A percentile compares a stretch with the other conserved stretches of the same genome.
Evolutionary conservation across 2,888 invertebrate species (phyloP).

Genomic region (Neoitamus cyanurus): DNA sequence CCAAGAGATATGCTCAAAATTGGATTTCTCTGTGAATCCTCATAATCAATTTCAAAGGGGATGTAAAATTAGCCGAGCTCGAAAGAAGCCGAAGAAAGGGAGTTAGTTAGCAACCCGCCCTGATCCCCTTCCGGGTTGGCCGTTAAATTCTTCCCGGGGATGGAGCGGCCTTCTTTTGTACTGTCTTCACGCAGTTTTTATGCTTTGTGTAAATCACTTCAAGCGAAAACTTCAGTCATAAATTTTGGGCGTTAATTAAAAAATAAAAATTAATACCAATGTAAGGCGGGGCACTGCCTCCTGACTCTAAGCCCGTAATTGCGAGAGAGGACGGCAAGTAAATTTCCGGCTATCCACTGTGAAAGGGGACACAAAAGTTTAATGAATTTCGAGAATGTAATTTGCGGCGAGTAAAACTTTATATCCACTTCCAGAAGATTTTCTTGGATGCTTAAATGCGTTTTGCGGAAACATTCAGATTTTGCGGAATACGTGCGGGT

Average conservation of each 20-base stretch:
- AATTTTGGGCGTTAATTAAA: constrained; percentile 1
- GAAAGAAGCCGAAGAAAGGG: neutral
- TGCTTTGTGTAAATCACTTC: neutral
- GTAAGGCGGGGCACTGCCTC: neutral
- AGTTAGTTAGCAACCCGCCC: constrained; percentile 13
- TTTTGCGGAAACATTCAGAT: neutral
- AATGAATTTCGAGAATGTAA: constrained; percentile 1
- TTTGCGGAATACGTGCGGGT: neutral
- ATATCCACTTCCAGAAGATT: neutral
- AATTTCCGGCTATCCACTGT: neutral
- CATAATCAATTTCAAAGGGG: constrained; percentile 28
- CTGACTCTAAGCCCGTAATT: neutral
- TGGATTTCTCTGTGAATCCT: constrained; percentile 24
- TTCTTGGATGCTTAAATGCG: neutral
- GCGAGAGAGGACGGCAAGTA: neutral
- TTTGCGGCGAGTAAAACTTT: neutral
- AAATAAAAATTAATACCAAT: neutral
- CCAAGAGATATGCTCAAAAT: constrained; percentile 17
- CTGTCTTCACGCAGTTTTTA: neutral
- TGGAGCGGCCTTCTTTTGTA: neutral
- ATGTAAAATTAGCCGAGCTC: constrained; percentile 7
- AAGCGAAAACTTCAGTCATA: neutral
- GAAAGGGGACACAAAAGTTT: neutral
- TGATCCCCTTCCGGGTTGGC: neutral
- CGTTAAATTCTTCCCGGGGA: neutral